Conservation (phyloP, 2,888 invertebrate species). For the Listrodromus nycthemerus region DNA sequence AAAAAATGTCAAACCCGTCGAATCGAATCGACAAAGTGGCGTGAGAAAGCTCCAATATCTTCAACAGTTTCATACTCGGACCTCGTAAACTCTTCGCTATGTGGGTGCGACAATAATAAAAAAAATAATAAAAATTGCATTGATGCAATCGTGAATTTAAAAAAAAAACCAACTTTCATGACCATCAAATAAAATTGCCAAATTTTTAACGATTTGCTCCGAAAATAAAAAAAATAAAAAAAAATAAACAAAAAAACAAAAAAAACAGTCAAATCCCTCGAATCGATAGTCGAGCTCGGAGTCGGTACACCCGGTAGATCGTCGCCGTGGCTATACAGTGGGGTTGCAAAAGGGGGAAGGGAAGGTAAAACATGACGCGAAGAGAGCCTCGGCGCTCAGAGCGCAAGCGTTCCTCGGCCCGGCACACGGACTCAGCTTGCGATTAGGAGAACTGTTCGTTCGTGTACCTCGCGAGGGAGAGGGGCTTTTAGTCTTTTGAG, state of each 20-base stretch:
- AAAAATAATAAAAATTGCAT: neutral
- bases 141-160: neutral
- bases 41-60: neutral
- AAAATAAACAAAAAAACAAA: neutral
- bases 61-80: neutral
- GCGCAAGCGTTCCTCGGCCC: slow-evolving; percentile 67
- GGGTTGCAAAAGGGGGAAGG: slow-evolving; percentile 35
- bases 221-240: neutral
- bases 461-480: slow-evolving; percentile 48
- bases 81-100: neutral
- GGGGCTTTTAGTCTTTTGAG: slow-evolving; percentile 75
- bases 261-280: neutral
- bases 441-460: slow-evolving; percentile 70
- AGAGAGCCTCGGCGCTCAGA: slow-evolving; percentile 37
- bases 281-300: slow-evolving; percentile 47
- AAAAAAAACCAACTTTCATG: neutral
- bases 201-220: neutral
- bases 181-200: neutral
- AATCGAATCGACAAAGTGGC: slow-evolving; percentile 39
- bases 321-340: slow-evolving; percentile 18
- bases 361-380: slow-evolving; percentile 34
- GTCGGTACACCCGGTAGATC: slow-evolving; percentile 59
- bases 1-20: neutral
- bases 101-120: no score
- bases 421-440: slow-evolving; percentile 73